Base-by-base conservation (phyloP, 1,140 invertebrate species). In the Aphelinus atriplicis region DNA sequence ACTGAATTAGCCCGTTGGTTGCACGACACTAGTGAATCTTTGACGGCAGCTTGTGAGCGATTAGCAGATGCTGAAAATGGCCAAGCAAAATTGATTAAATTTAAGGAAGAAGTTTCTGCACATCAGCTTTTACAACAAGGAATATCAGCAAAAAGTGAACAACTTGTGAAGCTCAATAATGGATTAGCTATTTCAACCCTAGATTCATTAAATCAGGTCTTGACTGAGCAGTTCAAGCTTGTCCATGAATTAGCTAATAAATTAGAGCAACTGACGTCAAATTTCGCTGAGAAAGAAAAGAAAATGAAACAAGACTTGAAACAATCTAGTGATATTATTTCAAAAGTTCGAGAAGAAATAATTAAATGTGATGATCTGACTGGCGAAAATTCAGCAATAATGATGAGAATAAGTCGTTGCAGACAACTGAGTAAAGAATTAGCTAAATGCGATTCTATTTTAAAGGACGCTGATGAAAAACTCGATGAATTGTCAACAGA, bases 301-400 rank as follows among this genome's bases (percentile, higher is more conserved):
- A 89, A 88, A 67, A 90, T 97, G 10, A 91, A 92, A 77, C 88
- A 90, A 48, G 91, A 91, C 26, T 91, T 95, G 5, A 96, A 95
- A 87, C 87, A 87, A 26, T 88, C 91, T 1, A 91, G 91, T 53
- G 93, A 93, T 65, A 87, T 88, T 66, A 90, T 96, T 1, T 92
- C 91, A 45, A 93, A 92, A 78, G 90, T 97, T 63, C 90, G 96
- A 45, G 96, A 98, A 83, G 90, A 93, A 63, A 91, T 97, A 1
- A 93, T 96, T 7, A 95, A 95, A 86, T 97, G 95, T 86, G 96
- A 98, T 83, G 95, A 97, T 86, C 91, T 96, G 81, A 95, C 94
- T 9, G 96, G 96, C 1, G 93, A 95, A 79, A 95, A 96, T 83
- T 90, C 90, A 2, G 95, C 95, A 82, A 94, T 97, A 69, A 87